Conservation (phyloP, 2,113 vertebrate species). For the Siniperca knerii region DNA sequence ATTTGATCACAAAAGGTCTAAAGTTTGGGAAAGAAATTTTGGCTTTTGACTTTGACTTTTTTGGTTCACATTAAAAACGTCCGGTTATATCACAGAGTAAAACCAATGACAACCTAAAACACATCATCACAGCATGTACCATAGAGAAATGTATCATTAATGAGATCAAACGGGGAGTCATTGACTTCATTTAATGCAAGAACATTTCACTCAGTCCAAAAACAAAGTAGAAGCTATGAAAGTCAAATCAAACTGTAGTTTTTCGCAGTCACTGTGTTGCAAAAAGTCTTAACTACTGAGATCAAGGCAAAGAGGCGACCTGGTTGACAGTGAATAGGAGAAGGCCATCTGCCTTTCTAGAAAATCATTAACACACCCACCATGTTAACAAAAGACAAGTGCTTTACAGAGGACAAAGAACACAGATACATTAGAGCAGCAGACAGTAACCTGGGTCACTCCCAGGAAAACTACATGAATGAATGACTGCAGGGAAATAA, state of each 20-base stretch:
- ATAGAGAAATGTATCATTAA: background rate
- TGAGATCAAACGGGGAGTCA: background rate
- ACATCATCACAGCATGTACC: accelerated
- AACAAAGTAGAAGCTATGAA: background rate
- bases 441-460: background rate
- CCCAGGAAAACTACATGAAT: background rate
- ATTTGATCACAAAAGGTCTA: background rate
- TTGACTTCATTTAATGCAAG: background rate
- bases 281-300: background rate
- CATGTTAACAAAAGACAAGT: conserved; percentile 4
- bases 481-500: background rate
- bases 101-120: background rate
- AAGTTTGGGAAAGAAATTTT: background rate
- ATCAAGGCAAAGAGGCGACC: background rate
- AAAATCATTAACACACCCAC: conserved; percentile 35
- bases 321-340: background rate
- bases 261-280: background rate
- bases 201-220: too few species aligned
- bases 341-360: conserved; percentile 7
- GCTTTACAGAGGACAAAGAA: background rate
- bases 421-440: background rate
- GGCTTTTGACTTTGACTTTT: background rate
- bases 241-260: background rate
- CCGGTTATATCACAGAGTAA: background rate
- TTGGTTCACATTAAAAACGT: background rate